Base-by-base conservation (phyloP, 2,113 vertebrate species). In the Tupaia chinensis region DNA sequence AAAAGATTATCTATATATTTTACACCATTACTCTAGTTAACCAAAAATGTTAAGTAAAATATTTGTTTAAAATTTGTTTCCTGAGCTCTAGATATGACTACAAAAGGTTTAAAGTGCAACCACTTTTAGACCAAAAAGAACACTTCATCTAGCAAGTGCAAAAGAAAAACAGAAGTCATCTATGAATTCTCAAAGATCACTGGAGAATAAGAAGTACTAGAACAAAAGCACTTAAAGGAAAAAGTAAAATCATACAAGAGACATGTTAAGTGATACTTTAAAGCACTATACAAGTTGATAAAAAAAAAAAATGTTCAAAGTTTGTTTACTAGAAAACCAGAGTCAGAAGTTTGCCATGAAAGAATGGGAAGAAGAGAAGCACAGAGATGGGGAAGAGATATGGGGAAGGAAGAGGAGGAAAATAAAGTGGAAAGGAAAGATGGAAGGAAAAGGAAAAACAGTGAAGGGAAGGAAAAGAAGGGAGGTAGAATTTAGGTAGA, bases 31-130 rank as follows among this genome's bases (percentile, higher is more conserved):
- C 63, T 87, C 61, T 65, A 76, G 70, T 92, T 44, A 82, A 53
- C 17, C 20, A 91, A 73, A 56, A 77, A n/a, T 53, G 79, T 86
- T 73, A 97, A 78, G 56, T 81, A 23, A 88, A 91, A n/a, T 80
- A 44, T 68, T 63, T 13, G 89, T 88, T 88, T n/a, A 81, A 93
- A 77, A 85, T 85, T 66, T 63, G 81, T 83, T 85, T 27, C 53
- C 23, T 12, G 5, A 14, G 65, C 22, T 23, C 32, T 63, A 63
- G 17, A 69, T 29, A 63, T 44, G 4, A 76, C 14, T 65, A 5
- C 9, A 9, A 88, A 82, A 19, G 1, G 25, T 32, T 13, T 74
- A 83, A 53, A 53, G 61, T 58, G 14, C n/a, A 29, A 32, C 79
- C 11, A 14, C 29, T 29, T 73, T 90, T 94, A 32, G 66, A 54